Conservation (phyloP, 2,797 vertebrate genomes). For the Apogon hyalosoma region DNA sequence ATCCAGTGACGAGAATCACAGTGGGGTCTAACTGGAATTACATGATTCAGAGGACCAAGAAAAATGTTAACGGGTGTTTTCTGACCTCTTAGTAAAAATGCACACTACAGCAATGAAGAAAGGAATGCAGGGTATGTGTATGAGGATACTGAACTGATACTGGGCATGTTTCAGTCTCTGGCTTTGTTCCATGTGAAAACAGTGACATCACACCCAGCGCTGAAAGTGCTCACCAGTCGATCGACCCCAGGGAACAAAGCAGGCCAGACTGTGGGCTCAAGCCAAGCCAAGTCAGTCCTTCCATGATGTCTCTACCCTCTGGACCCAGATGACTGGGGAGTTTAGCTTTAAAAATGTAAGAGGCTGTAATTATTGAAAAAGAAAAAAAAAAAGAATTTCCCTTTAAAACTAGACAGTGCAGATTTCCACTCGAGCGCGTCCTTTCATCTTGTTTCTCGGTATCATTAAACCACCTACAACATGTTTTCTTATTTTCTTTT, state of each 20-base stretch:
- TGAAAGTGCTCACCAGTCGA: constrained; percentile 20
- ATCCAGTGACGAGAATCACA: constrained; percentile 18
- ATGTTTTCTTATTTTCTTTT: no score
- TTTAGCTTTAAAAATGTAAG: constrained; percentile 1
- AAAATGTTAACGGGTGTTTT: neutral
- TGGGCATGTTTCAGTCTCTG: constrained; percentile 7
- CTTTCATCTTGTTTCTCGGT: no score
- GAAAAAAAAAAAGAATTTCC: neutral
- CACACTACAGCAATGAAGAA: constrained; percentile 10
- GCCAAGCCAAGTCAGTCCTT: constrained; percentile 17
- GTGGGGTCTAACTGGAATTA: constrained; percentile 11
- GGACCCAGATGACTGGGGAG: neutral
- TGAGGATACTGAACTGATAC: constrained; percentile 15
- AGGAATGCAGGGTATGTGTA: constrained; percentile 3
- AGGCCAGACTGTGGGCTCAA: neutral
- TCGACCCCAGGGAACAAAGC: constrained; percentile 15
- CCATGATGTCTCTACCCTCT: neutral
- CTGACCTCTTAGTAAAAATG: constrained; percentile 12
- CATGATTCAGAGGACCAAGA: constrained; percentile 16
- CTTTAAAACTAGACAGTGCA: no score
- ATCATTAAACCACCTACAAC: no score
- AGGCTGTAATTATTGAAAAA: constrained; percentile 12
- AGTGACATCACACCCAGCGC: constrained; percentile 13
- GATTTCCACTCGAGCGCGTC: no score
- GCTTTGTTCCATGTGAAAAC: constrained; percentile 6